Base-by-base conservation (phyloP, 2,797 vertebrate genomes). In the Gallinago nigripennis region DNA sequence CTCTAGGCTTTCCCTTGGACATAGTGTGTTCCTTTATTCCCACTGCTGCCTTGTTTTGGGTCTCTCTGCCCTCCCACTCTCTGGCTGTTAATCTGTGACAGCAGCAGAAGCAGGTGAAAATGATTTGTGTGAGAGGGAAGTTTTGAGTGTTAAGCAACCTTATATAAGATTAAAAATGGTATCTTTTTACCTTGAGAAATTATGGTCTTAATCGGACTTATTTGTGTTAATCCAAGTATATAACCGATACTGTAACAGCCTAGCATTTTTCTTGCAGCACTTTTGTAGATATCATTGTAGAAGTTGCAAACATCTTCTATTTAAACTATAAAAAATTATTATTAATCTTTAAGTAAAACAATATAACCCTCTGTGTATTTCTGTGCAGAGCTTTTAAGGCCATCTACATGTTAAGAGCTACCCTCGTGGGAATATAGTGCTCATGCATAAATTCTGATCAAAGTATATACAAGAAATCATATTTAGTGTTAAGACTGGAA, bases 11-110 rank as follows among this genome's bases (percentile, higher is more conserved):
- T 90, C 53, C 20, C 41, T 86, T 58, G 43, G 79, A n/a, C 60
- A 69, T 3, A 58, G 25, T 20, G 21, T 71, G 10, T 81, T 64
- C 45, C 31, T 65, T 51, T 75, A 75, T 87, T 85, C 69, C 64
- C 48, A 14, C 2, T 0, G 1, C 53, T 78, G 39, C 0, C 0
- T 35, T 77, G 24, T 50, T 76, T 41, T 77, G 65, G 37, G 53
- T 82, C 86, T 80, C 85, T 73, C 48, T 72, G 33, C 70, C 75
- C 50, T 64, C 28, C 51, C n/a, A 39, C 23, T 91, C 63, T 60
- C 31, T 4, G 2, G 8, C 43, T 79, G 39, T 81, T 89, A 33
- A 51, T 51, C 69, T 51, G 19, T 13, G 17, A 6, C 48, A 91
- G 3, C 46, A 66, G 65, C 48, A 33, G 68, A 15, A 85, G 17